A percentile compares a stretch with the other conserved stretches of the same genome.
phyloP scores from a whole-genome alignment of 1,140 invertebrate genomes.

The Mactra quadrangularis region DNA sequence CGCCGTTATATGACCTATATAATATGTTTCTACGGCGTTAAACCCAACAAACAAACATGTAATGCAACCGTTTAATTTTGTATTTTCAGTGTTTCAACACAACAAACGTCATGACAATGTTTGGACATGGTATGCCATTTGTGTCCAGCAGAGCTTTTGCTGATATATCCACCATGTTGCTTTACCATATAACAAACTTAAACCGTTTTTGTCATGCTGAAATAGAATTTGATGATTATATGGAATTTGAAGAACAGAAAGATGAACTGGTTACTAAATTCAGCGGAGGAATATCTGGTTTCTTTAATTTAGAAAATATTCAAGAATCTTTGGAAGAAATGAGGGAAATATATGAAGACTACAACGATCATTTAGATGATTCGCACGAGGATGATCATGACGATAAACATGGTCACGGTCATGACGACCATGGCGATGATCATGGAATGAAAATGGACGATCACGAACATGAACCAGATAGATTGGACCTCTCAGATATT shows the following conservation, averaged over 20 bases:
- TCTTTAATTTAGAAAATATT: slow-evolving; percentile 11
- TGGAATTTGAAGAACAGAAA: slow-evolving; percentile 8
- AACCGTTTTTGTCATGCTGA: slow-evolving; percentile 27
- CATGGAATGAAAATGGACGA: too few species aligned
- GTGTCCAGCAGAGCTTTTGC: slow-evolving; percentile 13
- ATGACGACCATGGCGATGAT: neutral
- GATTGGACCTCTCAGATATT: too few species aligned
- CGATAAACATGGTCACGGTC: neutral
- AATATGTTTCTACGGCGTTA: too few species aligned
- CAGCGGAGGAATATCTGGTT: slow-evolving; percentile 31
- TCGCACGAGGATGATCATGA: slow-evolving; percentile 12
- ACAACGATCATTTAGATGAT: neutral
- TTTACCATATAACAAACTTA: slow-evolving; percentile 24
- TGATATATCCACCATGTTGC: slow-evolving; percentile 12
- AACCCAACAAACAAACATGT: too few species aligned
- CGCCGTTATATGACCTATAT: too few species aligned
- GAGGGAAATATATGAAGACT: slow-evolving; percentile 33
- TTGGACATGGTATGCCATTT: neutral
- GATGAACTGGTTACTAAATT: slow-evolving; percentile 7
- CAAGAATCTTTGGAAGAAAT: slow-evolving; percentile 36
- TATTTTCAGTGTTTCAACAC: slow-evolving; percentile 50
- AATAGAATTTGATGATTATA: slow-evolving; percentile 18
- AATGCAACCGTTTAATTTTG: too few species aligned
- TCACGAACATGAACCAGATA: too few species aligned
- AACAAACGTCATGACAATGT: neutral